These are phyloP conservation scores for Spinibarbus caldwelli DNA, from an alignment of 2,797 vertebrate genomes.

Conservation along the genomic window DNA sequence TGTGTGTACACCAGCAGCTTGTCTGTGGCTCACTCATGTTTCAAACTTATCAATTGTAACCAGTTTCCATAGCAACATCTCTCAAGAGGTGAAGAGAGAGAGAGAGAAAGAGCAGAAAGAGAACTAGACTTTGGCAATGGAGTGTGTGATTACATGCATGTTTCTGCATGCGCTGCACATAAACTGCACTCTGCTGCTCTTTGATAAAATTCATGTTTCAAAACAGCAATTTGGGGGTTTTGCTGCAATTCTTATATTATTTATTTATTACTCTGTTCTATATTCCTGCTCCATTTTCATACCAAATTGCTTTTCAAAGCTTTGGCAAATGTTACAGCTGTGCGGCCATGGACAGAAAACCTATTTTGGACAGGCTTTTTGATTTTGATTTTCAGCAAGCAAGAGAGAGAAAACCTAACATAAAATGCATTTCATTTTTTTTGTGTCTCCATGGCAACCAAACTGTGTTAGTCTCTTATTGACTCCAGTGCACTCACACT, in stretches of 20 bases:
- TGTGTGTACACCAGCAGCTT: slow-evolving; percentile 32
- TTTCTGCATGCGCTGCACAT: slow-evolving; percentile 33
- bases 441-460: slow-evolving; percentile 58
- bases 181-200: not conserved
- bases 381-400: slow-evolving; percentile 51
- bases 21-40: slow-evolving; percentile 73
- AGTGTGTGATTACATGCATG: slow-evolving; percentile 43
- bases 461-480: slow-evolving; percentile 58
- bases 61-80: slow-evolving; percentile 84
- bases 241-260: slow-evolving; percentile 51
- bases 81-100: slow-evolving; percentile 71
- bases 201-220: not conserved
- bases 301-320: slow-evolving; percentile 45
- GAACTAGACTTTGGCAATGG: slow-evolving; percentile 45
- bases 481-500: slow-evolving; percentile 45
- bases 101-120: slow-evolving; percentile 60
- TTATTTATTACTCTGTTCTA: slow-evolving; percentile 46
- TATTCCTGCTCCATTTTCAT: slow-evolving; percentile 54
- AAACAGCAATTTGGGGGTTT: slow-evolving; percentile 3
- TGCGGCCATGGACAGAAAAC: slow-evolving; percentile 56
- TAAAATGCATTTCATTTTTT: slow-evolving; percentile 62
- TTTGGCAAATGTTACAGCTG: slow-evolving; percentile 44
- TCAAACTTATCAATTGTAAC: slow-evolving; percentile 78
- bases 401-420: slow-evolving; percentile 52
- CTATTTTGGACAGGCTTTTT: slow-evolving; percentile 53